phyloP scores from a whole-genome alignment of 2,113 vertebrate genomes.

The Pao palembangensis region DNA sequence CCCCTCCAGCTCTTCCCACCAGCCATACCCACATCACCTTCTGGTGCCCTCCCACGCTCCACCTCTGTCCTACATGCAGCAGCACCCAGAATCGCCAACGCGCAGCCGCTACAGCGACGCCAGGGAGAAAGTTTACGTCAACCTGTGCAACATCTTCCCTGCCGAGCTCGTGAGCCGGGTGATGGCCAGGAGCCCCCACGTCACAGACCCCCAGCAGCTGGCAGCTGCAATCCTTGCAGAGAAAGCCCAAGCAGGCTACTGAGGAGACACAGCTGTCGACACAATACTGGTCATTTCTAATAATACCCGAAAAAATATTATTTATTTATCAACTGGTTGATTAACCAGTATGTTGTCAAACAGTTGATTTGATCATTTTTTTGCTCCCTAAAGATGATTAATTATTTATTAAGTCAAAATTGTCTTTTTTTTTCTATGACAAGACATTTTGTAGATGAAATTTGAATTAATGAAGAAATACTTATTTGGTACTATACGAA shows the following conservation, averaged over 20 bases:
- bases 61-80: slow-evolving; percentile 39
- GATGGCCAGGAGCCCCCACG: slow-evolving; percentile 92
- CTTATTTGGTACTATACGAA: too few species aligned
- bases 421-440: too few species aligned
- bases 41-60: slow-evolving; percentile 22
- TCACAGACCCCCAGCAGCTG: slow-evolving; percentile 91
- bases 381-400: too few species aligned
- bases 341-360: too few species aligned
- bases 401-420: too few species aligned
- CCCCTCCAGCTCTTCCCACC: slow-evolving; percentile 37
- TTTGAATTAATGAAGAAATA: too few species aligned
- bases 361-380: too few species aligned
- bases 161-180: slow-evolving; percentile 89
- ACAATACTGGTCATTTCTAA: too few species aligned
- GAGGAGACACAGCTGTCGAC: slow-evolving; percentile 1
- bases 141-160: slow-evolving; percentile 97
- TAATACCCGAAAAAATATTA: too few species aligned
- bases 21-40: slow-evolving; percentile 51
- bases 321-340: too few species aligned
- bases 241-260: slow-evolving; percentile 88
- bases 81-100: slow-evolving; percentile 72
- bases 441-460: too few species aligned
- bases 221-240: slow-evolving; percentile 93
- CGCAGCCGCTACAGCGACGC: slow-evolving; percentile 75
- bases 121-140: slow-evolving; percentile 88